phyloP scores from a whole-genome alignment of 1,140 invertebrate genomes.

The Lepidotrigona ventralis region DNA sequence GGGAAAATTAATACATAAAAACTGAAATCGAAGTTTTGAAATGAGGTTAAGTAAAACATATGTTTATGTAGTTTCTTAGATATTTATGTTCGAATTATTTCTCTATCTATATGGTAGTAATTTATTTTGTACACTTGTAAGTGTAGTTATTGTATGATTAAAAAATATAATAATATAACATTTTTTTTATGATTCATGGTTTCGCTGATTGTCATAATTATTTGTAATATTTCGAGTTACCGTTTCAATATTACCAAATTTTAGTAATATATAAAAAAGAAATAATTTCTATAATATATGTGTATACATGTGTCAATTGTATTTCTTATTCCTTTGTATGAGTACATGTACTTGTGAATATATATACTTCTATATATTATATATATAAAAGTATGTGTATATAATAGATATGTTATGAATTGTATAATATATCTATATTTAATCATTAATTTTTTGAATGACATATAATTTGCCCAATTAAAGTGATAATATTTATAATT shows the following conservation, averaged over 20 bases:
- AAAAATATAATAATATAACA: neutral
- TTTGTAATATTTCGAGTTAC: neutral
- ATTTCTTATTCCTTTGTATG: neutral
- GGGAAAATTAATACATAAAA: neutral
- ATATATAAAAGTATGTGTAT: no score
- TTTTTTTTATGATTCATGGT: neutral
- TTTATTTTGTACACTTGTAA: neutral
- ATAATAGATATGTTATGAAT: no score
- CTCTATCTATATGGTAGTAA: neutral
- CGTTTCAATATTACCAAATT: neutral
- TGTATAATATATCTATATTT: no score
- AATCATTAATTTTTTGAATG: no score
- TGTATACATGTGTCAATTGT: no score
- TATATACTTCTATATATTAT: no score
- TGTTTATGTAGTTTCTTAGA: neutral
- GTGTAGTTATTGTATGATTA: slow-evolving; percentile 2
- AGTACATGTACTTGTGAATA: no score
- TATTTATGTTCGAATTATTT: neutral
- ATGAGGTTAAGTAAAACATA: slow-evolving; percentile 13
- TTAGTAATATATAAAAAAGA: neutral
- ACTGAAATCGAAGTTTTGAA: neutral
- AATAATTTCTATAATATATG: neutral
- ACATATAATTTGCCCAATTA: no score
- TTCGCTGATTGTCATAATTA: neutral
- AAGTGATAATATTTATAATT: neutral